Base-by-base conservation (phyloP, 2,797 vertebrate species). In the Chelmon rostratus region DNA sequence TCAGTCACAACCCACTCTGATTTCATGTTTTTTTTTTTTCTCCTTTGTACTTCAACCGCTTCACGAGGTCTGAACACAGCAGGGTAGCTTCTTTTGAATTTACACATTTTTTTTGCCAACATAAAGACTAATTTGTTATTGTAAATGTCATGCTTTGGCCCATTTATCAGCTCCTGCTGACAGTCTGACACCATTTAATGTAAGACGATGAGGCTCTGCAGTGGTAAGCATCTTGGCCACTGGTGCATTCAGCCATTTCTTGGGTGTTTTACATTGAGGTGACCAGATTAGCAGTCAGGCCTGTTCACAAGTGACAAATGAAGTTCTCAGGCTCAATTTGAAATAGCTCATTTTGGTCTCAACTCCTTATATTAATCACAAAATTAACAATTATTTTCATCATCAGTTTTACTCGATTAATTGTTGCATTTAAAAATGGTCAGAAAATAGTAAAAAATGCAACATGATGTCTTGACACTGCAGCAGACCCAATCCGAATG, bases 1-100 rank as follows among this genome's bases (percentile, higher is more conserved):
- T 90, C 89, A 85, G 75, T 84, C 85, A 87, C 79, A 80, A 90
- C 78, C 70, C 71, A 83, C 76, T 89, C 75, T 53, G 78, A 87
- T 88, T 91, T 83, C 38, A 71, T 80, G 38, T 52, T 58, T 78
- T 76, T 79, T 70, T 76, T 68, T 62, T 69, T 79, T 9, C 33
- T 87, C 81, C 76, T 88, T 83, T 88, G 68, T 87, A 90, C 77
- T 91, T 91, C 47, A 82, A 79, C 83, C 8, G 21, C 54, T 68
- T 80, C 31, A 62, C 61, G 63, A 83, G 70, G 88, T 88, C 69
- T 84, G 68, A 81, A 49, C 84, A 79, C 83, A 81, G 83, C 69
- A 35, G 79, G 85, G 61, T 33, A 49, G 78, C 62, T 78, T 70
- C 56, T 62, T 86, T 85, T 77, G 52, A 82, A 83, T 78, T 79